These are phyloP conservation scores for Carduelis carduelis DNA, from an alignment of 2,797 vertebrate genomes.

Conservation along the genomic window DNA sequence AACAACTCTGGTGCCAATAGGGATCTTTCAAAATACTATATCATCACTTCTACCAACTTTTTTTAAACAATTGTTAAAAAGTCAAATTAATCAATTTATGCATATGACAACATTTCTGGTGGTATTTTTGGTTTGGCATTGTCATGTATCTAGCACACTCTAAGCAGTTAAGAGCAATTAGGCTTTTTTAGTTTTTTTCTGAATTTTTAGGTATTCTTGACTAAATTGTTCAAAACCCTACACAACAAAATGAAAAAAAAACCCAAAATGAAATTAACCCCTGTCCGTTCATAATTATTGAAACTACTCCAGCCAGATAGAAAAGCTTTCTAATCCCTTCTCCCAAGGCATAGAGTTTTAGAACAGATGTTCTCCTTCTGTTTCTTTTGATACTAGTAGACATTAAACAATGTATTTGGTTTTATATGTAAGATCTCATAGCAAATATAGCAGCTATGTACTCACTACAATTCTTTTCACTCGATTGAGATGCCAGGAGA, in stretches of 20 bases:
- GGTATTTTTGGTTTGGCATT: not conserved
- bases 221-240: not conserved
- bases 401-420: not conserved
- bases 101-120: not conserved
- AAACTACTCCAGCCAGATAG: not conserved
- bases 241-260: not conserved
- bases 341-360: not conserved
- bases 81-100: not conserved
- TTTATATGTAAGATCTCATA: not conserved
- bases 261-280: not conserved
- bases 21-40: not conserved
- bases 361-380: not conserved
- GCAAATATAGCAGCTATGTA: not conserved
- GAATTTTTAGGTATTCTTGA: not conserved
- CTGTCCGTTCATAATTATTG: not conserved
- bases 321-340: not conserved
- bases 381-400: not conserved
- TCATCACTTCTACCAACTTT: not conserved
- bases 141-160: not conserved
- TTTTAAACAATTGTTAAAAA: not conserved
- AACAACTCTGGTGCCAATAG: not conserved
- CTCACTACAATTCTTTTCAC: not conserved
- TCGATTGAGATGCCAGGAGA: rapidly evolving
- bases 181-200: not conserved
- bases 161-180: not conserved